Evolutionary conservation across 1,140 invertebrate species (phyloP), one percentile per base, ranked within the genome.

Genomic region (Lordiphosa mommai): DNA sequence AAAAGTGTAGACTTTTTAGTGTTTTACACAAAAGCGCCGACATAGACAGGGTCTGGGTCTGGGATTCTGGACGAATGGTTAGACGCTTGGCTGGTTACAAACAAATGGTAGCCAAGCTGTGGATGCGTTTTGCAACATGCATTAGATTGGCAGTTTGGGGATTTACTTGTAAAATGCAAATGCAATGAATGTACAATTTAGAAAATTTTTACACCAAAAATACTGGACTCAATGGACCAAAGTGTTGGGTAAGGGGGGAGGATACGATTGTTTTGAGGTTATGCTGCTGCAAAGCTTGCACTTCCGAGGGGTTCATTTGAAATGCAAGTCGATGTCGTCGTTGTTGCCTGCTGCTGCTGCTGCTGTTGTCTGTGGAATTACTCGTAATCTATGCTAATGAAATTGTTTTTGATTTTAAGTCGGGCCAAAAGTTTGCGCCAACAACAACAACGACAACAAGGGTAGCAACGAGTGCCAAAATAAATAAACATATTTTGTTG

Each of bases 121-220:
- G 48, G 32, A 52, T 57, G 65, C 65, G 38, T 43, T 70, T 43
- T 82, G 72, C 77, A 84, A 84, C 77, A 76, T 82, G 64, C 77
- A 82, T 82, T 82, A 84, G 77, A 82, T 82, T 82, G 77, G 77
- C 77, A 82, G 77, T 84, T 43, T 84, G 63, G 77, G 77, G 77
- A 82, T 82, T 82, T 82, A 82, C 77, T 82, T 82, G 77, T 84
- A 82, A 82, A 82, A 82, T 82, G 77, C 77, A 82, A 82, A 82
- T 82, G 77, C 72, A 82, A 82, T 82, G 77, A 84, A 82, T 82
- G 77, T 77, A 82, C 77, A 82, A 84, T 82, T 82, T 82, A 84
- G 72, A 69, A 43, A 77, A 77, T 82, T 82, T 84, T 77, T 82
- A 84, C 79, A 82, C 77, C 68, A 59, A 84, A 74, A 84, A 76